Percentiles rank a stretch among this genome's conserved stretches.
Evolutionary conservation across 2,888 invertebrate species (phyloP).

Genomic region (Lasioglossum oenotherae): DNA sequence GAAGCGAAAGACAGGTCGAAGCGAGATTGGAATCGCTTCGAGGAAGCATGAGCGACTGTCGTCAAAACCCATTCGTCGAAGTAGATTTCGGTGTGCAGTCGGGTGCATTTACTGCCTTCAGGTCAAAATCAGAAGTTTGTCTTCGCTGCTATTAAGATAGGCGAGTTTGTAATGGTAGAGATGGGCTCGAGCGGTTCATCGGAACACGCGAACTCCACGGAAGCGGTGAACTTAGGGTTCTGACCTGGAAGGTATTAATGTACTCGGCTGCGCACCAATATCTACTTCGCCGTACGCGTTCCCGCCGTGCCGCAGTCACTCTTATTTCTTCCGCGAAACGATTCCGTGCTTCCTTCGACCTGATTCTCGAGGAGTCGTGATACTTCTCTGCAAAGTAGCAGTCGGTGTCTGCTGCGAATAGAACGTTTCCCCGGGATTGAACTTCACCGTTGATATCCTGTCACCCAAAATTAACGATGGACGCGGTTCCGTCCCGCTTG

Average conservation of each 20-base stretch:
- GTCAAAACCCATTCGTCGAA: conserved; percentile 11
- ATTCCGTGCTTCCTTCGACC: background rate
- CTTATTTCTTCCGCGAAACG: background rate
- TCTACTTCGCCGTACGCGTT: background rate
- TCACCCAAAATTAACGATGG: background rate
- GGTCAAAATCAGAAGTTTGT: conserved; percentile 12
- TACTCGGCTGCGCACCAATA: conserved; percentile 12
- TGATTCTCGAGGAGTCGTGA: background rate
- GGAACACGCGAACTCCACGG: conserved; percentile 12
- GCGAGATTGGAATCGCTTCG: conserved; percentile 6
- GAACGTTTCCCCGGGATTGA: background rate
- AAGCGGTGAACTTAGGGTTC: conserved; percentile 9
- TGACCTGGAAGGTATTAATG: conserved; percentile 20
- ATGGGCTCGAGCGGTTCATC: background rate
- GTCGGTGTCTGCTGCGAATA: background rate
- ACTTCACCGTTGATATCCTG: background rate
- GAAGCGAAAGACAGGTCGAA: conserved; percentile 15
- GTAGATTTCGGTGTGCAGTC: conserved; percentile 13
- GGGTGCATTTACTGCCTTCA: conserved; percentile 7
- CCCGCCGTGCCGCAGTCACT: background rate
- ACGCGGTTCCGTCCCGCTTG: background rate
- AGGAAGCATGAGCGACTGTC: conserved; percentile 5
- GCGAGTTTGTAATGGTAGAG: conserved; percentile 15
- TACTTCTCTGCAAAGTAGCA: background rate
- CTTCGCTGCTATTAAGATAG: conserved; percentile 11